These are phyloP conservation scores for Ophion ventricosus DNA, from an alignment of 2,888 invertebrate species.

Conservation along the genomic window DNA sequence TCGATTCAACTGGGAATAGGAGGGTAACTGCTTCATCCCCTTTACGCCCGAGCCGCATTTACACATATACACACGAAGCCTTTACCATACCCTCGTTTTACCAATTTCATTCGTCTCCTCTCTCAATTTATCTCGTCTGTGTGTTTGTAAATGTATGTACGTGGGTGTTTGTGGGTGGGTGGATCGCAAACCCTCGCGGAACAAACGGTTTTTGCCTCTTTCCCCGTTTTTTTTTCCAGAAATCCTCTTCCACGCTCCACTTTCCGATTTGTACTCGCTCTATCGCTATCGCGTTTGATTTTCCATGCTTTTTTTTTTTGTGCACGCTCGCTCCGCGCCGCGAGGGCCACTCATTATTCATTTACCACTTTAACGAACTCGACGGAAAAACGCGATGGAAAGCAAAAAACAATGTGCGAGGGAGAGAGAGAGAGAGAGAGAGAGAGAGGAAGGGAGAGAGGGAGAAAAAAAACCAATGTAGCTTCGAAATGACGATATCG, in stretches of 20 bases:
- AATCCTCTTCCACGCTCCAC: conserved; percentile 51
- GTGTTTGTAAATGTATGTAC: neutral
- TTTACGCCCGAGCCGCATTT: conserved; percentile 14
- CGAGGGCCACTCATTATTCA: conserved; percentile 80
- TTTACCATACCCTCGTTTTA: conserved; percentile 35
- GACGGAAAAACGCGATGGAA: conserved; percentile 65
- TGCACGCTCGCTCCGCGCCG: conserved; percentile 49
- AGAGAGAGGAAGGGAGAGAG: conserved; percentile 12
- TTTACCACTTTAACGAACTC: conserved; percentile 82
- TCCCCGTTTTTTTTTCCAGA: conserved; percentile 27
- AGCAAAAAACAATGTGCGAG: neutral
- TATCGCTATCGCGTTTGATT: conserved; percentile 57
- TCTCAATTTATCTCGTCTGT: conserved; percentile 54
- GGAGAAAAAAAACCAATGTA: conserved; percentile 20
- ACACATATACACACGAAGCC: neutral
- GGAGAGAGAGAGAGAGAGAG: neutral
- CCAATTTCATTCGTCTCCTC: conserved; percentile 61
- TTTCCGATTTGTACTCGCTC: conserved; percentile 56
- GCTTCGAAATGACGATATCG: conserved; percentile 63
- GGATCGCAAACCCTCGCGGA: conserved; percentile 42
- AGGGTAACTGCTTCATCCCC: conserved; percentile 54
- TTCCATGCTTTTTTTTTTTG: conserved; percentile 50
- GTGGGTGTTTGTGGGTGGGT: neutral
- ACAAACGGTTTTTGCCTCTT: conserved; percentile 46
- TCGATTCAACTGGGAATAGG: conserved; percentile 67